A percentile compares a stretch with the other conserved stretches of the same genome.
phyloP scores from a whole-genome alignment of 1,140 invertebrate species.

The Venustaconcha ellipsiformis region DNA sequence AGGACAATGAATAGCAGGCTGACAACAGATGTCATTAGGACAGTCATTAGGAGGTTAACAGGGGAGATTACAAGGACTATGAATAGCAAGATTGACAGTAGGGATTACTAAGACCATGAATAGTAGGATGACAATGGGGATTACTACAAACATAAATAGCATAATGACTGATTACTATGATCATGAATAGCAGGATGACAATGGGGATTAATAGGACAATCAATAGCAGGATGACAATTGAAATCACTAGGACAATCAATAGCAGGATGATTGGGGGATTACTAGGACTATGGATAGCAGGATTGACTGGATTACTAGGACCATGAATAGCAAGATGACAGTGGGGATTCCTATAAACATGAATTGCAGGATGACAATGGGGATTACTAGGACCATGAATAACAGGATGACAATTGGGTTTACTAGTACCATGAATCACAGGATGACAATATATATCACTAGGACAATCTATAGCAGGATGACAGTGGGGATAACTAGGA shows the following conservation, averaged over 20 bases:
- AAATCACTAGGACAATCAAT: background rate
- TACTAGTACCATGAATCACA: conserved; percentile 1
- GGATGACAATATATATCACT: background rate
- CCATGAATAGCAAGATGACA: background rate
- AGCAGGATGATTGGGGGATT: background rate
- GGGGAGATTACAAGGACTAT: background rate
- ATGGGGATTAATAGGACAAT: background rate
- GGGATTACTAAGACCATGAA: background rate
- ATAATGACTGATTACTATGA: background rate
- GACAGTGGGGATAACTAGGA: background rate
- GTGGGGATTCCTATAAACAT: conserved; percentile 6
- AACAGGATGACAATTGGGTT: conserved; percentile 6
- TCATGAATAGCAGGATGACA: background rate
- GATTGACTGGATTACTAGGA: background rate
- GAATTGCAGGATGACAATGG: conserved; percentile 1
- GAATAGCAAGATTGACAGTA: background rate
- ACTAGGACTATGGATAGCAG: background rate
- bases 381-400: conserved; percentile 10
- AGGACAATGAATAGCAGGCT: background rate
- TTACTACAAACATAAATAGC: background rate
- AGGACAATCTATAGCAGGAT: conserved; percentile 6
- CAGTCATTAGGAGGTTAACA: background rate
- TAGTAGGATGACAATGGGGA: conserved; percentile 2
- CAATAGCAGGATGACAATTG: background rate
- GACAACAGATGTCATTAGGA: background rate